phyloP scores from a whole-genome alignment of 2,113 vertebrate genomes.

The Penelope pileata region DNA sequence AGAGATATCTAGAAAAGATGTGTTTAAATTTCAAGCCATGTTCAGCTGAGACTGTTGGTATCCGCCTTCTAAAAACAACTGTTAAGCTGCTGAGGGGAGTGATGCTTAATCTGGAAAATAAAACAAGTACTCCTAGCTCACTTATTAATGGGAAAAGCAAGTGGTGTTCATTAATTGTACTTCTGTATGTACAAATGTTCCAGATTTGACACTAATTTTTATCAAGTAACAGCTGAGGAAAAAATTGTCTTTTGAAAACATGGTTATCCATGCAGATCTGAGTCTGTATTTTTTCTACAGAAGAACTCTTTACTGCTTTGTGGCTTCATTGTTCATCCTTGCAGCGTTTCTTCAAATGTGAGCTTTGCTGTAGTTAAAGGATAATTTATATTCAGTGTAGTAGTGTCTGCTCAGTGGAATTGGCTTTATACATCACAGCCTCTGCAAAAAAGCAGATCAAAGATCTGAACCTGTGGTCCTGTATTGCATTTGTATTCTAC shows the following conservation, averaged over 20 bases:
- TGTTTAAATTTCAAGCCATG: constrained; percentile 58
- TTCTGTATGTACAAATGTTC: neutral
- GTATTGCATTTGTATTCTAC: constrained; percentile 69
- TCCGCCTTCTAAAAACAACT: constrained; percentile 22
- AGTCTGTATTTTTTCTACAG: constrained; percentile 22
- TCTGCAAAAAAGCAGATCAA: constrained; percentile 73
- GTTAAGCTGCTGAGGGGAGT: constrained; percentile 27
- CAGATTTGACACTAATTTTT: neutral
- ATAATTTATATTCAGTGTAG: constrained; percentile 76
- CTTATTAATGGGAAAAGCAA: neutral
- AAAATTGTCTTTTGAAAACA: neutral
- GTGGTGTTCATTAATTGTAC: neutral
- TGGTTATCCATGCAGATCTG: constrained; percentile 32
- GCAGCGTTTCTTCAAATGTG: constrained; percentile 53
- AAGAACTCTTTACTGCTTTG: constrained; percentile 5
- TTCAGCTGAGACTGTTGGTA: constrained; percentile 42
- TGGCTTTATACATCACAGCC: constrained; percentile 76
- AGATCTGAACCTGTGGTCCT: constrained; percentile 72
- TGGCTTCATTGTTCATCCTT: constrained; percentile 53
- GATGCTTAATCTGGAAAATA: constrained; percentile 1
- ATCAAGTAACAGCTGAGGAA: neutral
- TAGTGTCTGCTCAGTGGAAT: constrained; percentile 71
- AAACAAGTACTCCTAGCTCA: neutral
- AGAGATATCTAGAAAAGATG: constrained; percentile 48
- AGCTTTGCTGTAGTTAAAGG: constrained; percentile 53